Conservation (phyloP, 2,113 vertebrate species). For the Coracopsis vasa region DNA sequence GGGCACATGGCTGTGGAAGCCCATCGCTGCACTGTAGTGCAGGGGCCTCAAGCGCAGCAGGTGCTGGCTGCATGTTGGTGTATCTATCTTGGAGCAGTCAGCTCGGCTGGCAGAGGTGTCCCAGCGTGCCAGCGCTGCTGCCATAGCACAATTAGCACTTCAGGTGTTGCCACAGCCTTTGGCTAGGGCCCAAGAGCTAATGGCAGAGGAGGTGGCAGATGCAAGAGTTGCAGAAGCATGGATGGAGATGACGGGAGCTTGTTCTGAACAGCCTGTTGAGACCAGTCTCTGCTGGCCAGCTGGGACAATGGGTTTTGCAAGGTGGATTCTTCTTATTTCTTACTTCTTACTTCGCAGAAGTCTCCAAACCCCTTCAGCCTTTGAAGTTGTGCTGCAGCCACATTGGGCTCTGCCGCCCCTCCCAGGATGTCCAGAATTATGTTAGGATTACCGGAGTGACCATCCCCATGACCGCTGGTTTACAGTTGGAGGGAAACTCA, state of each 20-base stretch:
- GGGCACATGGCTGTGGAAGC: rapidly evolving
- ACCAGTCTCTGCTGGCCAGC: background rate
- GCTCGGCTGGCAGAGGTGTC: background rate
- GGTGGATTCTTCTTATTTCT: background rate
- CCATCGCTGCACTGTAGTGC: rapidly evolving
- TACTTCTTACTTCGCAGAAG: background rate
- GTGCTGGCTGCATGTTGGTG: rapidly evolving
- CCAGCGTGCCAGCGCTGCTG: background rate
- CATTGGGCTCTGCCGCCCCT: background rate
- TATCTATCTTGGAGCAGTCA: background rate
- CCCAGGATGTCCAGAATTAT: background rate
- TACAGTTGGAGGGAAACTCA: background rate
- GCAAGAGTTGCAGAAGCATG: background rate
- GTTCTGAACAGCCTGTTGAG: background rate
- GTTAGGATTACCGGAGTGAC: background rate
- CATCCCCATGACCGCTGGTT: background rate
- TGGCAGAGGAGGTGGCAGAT: conserved; percentile 23
- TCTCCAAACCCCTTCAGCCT: background rate
- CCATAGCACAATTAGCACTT: background rate
- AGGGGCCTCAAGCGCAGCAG: background rate
- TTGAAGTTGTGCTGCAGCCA: background rate
- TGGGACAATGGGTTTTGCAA: background rate
- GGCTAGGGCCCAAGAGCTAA: background rate
- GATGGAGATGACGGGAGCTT: background rate
- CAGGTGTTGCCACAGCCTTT: conserved; percentile 32